Evolutionary conservation across 2,797 vertebrate genomes (phyloP), one percentile per base, ranked within the genome.

Genomic region (Aldrovandia affinis): DNA sequence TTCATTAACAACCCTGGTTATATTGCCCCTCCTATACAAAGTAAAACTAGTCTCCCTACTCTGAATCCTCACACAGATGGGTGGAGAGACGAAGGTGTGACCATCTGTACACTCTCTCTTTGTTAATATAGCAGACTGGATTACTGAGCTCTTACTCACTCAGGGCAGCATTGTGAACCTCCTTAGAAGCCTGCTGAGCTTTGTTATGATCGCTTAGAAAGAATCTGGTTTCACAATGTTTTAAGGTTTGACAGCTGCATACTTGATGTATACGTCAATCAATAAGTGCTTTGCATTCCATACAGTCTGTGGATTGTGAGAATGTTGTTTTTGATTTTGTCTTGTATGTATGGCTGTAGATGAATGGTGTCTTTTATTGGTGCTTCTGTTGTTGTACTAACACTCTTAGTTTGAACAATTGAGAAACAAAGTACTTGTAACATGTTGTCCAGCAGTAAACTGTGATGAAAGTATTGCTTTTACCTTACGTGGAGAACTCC

Each of bases 1-100:
- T 86, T 84, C 83, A 75, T 82, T 83, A 81, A 85, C 52, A 47
- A 52, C 79, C 52, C 55, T 10, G 54, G 22, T 79, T 63, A 83
- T 44, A 20, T 28, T 75, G 80, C 50, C 61, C 83, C 84, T 73
- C 88, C 85, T 82, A 84, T 59, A 61, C 81, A 36, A 81, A 77
- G 79, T 70, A 50, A 54, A 47, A 81, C 63, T 20, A 68, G 44
- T 75, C 10, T 61, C 25, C 39, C n/a, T 80, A 25, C 4, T 73
- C 30, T 85, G 52, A 54, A 54, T 65, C 61, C 28, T 42, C 81
- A 36, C 73, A 84, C 83, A 86, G 70, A 84, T 33, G 50, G 77
- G 68, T 59, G 83, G 52, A 44, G 28, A 50, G 63, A n/a, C 55
- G 22, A 9, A 81, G 80, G 80, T 61, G 80, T 61, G 80, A 39